Evolutionary conservation across 2,113 vertebrate species (phyloP).

Genomic region (Corythaeola cristata): DNA sequence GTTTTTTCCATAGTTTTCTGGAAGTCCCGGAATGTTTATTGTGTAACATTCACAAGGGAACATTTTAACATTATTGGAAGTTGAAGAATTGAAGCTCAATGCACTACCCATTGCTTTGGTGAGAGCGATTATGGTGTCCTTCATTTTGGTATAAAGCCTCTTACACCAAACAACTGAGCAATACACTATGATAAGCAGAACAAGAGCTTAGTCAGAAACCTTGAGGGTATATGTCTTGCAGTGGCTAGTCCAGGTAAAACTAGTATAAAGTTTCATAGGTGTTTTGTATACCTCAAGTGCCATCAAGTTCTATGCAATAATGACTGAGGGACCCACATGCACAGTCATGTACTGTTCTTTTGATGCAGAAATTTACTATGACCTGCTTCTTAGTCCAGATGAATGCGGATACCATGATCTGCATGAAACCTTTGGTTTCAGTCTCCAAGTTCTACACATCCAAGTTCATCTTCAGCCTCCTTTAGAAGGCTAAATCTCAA

Average conservation of each 20-base stretch:
- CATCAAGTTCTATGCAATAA: background rate
- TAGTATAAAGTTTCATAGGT: background rate
- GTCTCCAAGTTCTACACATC: background rate
- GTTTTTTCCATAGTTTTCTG: background rate
- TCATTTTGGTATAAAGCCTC: background rate
- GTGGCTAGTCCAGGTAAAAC: background rate
- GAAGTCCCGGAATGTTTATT: background rate
- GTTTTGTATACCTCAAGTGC: background rate
- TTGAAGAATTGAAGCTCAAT: background rate
- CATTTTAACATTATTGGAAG: background rate
- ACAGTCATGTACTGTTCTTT: background rate
- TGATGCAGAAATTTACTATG: background rate
- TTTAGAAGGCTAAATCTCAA: background rate
- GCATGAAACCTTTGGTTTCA: background rate
- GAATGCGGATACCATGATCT: background rate
- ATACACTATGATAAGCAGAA: background rate
- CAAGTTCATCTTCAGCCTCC: background rate
- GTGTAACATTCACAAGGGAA: background rate
- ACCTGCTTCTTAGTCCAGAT: background rate
- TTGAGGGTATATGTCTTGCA: background rate
- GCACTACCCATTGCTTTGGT: background rate
- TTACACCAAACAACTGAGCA: background rate
- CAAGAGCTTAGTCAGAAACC: background rate
- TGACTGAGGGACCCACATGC: background rate
- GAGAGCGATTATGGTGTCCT: background rate